A percentile compares a stretch with the other conserved stretches of the same genome.
Conservation (phyloP, 2,888 invertebrate genomes). For the Sinotaia quadrata region DNA sequence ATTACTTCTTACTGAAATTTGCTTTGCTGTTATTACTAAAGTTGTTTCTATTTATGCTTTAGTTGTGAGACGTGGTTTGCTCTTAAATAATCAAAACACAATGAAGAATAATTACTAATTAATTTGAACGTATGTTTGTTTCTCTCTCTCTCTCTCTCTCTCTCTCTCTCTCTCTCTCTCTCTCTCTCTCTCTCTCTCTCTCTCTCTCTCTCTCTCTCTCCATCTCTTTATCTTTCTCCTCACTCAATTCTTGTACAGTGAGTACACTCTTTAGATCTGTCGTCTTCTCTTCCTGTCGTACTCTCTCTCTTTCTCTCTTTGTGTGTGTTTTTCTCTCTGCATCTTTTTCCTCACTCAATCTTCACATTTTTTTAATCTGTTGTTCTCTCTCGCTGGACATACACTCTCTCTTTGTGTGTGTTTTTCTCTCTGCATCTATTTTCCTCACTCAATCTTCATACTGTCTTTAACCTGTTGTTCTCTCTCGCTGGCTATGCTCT, state of each 20-base stretch:
- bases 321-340: too few relatives aligned
- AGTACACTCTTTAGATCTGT: not conserved
- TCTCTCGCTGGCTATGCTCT: not conserved
- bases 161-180: not conserved
- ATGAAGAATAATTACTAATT: too few relatives aligned
- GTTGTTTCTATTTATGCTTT: too few relatives aligned
- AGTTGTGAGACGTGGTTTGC: too few relatives aligned
- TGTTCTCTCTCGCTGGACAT: not conserved
- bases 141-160: not conserved
- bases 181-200: not conserved
- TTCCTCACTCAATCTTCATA: too few relatives aligned
- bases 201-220: conserved; percentile 2
- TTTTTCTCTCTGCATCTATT: conserved; percentile 14
- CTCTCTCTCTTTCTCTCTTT: not conserved
- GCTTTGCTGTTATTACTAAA: too few relatives aligned
- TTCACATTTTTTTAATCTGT: not conserved
- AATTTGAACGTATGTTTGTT: not conserved
- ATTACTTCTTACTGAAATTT: too few relatives aligned
- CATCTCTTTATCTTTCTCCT: not conserved
- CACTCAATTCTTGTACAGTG: not conserved
- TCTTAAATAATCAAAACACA: too few relatives aligned
- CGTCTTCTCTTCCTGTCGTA: not conserved
- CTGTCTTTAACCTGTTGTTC: too few relatives aligned
- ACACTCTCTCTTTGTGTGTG: conserved; percentile 15
- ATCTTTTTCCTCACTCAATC: too few relatives aligned